Evolutionary conservation across 2,113 vertebrate genomes (phyloP).

Genomic region (Ciconia boyciana): DNA sequence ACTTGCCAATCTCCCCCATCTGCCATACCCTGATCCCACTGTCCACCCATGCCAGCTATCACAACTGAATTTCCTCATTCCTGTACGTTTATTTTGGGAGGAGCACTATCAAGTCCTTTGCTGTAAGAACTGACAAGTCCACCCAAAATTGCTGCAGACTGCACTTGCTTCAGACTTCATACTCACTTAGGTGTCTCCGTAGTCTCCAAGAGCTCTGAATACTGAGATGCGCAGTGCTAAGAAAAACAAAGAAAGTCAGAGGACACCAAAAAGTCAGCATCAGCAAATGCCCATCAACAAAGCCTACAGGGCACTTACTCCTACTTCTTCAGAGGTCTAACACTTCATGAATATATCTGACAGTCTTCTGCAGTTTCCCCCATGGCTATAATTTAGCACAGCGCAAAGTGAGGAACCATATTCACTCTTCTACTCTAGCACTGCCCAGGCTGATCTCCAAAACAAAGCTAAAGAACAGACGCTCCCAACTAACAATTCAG

Average conservation of each 20-base stretch:
- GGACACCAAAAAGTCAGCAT: background rate
- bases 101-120: background rate
- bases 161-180: background rate
- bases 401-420: background rate
- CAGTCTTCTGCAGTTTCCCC: background rate
- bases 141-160: background rate
- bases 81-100: background rate
- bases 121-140: background rate
- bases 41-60: background rate
- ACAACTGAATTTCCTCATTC: background rate
- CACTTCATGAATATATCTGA: background rate
- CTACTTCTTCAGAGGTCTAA: background rate
- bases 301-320: background rate
- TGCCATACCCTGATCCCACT: background rate
- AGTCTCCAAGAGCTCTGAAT: slow-evolving; percentile 95
- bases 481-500: background rate
- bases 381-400: background rate
- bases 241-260: slow-evolving; percentile 49
- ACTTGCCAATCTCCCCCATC: background rate
- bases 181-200: slow-evolving; percentile 99
- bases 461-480: background rate
- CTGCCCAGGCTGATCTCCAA: background rate
- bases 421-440: background rate
- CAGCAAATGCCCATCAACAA: background rate
- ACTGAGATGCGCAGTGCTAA: slow-evolving; percentile 98